Evolutionary conservation across 2,797 vertebrate species (phyloP).

Genomic region (Sebastes vulpes): DNA sequence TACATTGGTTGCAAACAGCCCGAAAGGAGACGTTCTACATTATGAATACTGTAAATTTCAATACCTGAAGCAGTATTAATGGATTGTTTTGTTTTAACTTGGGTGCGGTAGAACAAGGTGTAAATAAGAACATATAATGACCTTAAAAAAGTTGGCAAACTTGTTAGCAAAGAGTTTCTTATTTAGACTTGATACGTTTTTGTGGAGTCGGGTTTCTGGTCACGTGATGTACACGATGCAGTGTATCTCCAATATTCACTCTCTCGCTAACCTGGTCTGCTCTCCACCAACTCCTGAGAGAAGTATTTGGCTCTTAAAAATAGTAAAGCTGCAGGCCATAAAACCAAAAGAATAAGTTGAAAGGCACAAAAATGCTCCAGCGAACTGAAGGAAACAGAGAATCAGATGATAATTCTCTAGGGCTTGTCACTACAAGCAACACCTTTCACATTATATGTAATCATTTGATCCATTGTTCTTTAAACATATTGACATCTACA

Average conservation of each 20-base stretch:
- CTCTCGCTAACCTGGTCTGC: not conserved
- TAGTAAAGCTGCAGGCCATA: not conserved
- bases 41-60: not conserved
- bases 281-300: not conserved
- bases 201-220: not conserved
- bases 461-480: not conserved
- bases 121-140: not conserved
- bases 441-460: not conserved
- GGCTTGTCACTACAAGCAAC: not conserved
- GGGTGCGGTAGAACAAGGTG: not conserved
- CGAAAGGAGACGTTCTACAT: not conserved
- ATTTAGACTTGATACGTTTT: not conserved
- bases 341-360: not conserved
- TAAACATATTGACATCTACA: not conserved
- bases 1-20: not conserved
- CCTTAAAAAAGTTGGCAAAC: not conserved
- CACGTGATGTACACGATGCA: not conserved
- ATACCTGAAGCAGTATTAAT: not conserved
- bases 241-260: not conserved
- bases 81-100: not conserved
- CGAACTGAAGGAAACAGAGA: not conserved
- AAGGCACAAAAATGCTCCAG: not conserved
- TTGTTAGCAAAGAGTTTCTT: not conserved
- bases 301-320: not conserved
- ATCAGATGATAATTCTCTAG: not conserved